Percentiles rank a stretch among this genome's conserved stretches.
Conservation (phyloP, 2,888 invertebrate genomes). For the Agrotis puta region DNA sequence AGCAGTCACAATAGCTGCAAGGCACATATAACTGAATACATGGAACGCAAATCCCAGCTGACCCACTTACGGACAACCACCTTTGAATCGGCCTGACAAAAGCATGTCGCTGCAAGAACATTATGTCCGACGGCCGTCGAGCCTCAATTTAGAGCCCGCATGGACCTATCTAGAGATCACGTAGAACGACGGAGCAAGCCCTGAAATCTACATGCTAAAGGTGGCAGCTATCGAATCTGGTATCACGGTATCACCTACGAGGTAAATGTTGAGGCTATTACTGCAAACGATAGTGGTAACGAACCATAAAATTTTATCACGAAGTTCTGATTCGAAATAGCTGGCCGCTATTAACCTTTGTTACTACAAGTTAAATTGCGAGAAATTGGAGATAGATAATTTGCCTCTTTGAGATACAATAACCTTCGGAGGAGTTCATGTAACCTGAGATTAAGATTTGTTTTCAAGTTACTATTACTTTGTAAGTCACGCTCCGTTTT, state of each 20-base stretch:
- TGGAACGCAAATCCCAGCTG: slow-evolving; percentile 82
- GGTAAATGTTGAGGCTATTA: slow-evolving; percentile 75
- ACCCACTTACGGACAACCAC: slow-evolving; percentile 86
- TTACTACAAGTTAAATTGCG: slow-evolving; percentile 66
- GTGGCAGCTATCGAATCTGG: slow-evolving; percentile 60
- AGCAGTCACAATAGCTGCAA: slow-evolving; percentile 71
- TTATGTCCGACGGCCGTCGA: slow-evolving; percentile 81
- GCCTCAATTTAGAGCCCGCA: slow-evolving; percentile 87
- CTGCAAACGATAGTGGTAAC: slow-evolving; percentile 73
- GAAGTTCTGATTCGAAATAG: slow-evolving; percentile 68
- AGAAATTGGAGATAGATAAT: slow-evolving; percentile 65
- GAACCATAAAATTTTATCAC: slow-evolving; percentile 75
- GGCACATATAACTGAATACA: slow-evolving; percentile 76
- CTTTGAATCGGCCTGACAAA: slow-evolving; percentile 87
- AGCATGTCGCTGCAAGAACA: slow-evolving; percentile 86
- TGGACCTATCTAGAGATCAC: slow-evolving; percentile 79
- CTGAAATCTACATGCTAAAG: slow-evolving; percentile 66
- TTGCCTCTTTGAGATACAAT: slow-evolving; percentile 65
- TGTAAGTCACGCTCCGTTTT: slow-evolving; percentile 20
- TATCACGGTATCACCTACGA: slow-evolving; percentile 62
- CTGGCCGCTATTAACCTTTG: slow-evolving; percentile 67
- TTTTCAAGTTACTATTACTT: slow-evolving; percentile 53
- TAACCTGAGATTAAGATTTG: slow-evolving; percentile 50
- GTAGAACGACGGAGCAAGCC: slow-evolving; percentile 69
- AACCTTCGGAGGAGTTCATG: slow-evolving; percentile 50